Base-by-base conservation (phyloP, 2,888 invertebrate species). In the Sesamia inferens region DNA sequence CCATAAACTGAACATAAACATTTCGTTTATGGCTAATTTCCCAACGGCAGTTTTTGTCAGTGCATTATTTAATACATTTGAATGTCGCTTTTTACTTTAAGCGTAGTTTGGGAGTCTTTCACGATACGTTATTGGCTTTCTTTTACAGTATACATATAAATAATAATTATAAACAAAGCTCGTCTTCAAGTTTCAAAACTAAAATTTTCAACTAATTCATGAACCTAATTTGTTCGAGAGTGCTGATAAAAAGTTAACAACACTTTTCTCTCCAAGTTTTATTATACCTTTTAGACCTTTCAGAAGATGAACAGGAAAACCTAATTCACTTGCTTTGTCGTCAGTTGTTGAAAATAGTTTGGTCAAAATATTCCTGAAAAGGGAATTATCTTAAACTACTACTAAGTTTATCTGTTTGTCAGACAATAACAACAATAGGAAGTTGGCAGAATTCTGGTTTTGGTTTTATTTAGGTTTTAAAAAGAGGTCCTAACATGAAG, bases 191-290 rank as follows among this genome's bases (percentile, higher is more conserved):
- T 51, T 64, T 31, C 10, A 42, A 55, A 66, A 51, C 22, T 55
- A 55, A 66, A 63, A 55, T 39, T 51, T 57, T 66, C 14, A 71
- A 64, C 47, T 7, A 7, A 2, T n/a, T 48, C 31, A 54, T 55
- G 22, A 68, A 65, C 57, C 54, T 22, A 61, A 58, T 77, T 47
- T 5, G 19, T 62, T 57, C 22, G 5, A 47, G 66, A 51, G 68
- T 66, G 51, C 47, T 39, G 31, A 59, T 69, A 69, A 78, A 82
- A 79, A 57, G 11, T 63, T 57, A 57, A 55, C 58, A 78, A 59
- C 42, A 48, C 39, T 55, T 66, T 47, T 54, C 24, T 5, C 7
- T 68, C 7, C 39, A 55, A 70, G 48, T 58, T 72, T 48, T 48
- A 24, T 48, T 48, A 24, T 47, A 47, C 24, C 47, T 69, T 68